Percentiles rank a stretch among this genome's conserved stretches.
Conservation (phyloP, 2,113 vertebrate species). For the Atlantisia rogersi region DNA sequence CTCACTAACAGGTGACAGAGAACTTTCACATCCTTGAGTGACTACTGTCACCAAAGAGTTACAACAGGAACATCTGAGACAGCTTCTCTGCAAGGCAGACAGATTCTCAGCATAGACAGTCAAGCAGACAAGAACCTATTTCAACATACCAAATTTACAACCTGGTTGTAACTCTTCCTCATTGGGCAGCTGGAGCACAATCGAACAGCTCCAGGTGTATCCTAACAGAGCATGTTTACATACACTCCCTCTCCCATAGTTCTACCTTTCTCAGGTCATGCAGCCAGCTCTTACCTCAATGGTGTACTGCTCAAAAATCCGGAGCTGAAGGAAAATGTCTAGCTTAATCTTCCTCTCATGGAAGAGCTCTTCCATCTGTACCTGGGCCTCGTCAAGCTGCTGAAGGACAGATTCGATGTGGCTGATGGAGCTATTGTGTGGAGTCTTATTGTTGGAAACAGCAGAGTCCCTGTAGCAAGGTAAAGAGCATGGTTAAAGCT, state of each 20-base stretch:
- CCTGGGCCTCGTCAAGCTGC: slow-evolving; percentile 96
- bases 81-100: background rate
- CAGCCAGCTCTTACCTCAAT: slow-evolving; percentile 85
- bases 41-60: background rate
- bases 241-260: background rate
- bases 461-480: slow-evolving; percentile 87
- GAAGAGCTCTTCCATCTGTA: slow-evolving; percentile 98
- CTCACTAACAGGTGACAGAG: background rate
- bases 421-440: slow-evolving; percentile 95
- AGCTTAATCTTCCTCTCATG: slow-evolving; percentile 97
- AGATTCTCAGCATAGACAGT: background rate
- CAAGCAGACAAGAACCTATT: background rate
- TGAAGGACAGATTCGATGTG: slow-evolving; percentile 97
- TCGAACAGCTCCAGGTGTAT: background rate
- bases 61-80: background rate
- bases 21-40: background rate
- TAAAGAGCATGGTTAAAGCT: background rate
- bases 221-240: background rate
- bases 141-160: background rate
- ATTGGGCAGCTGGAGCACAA: background rate
- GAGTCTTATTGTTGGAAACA: slow-evolving; percentile 93
- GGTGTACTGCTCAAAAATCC: slow-evolving; percentile 97
- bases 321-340: slow-evolving; percentile 95
- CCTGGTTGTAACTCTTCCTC: background rate
- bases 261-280: background rate